Base-by-base conservation (phyloP, 2,797 vertebrate species). In the Trichosurus vulpecula region DNA sequence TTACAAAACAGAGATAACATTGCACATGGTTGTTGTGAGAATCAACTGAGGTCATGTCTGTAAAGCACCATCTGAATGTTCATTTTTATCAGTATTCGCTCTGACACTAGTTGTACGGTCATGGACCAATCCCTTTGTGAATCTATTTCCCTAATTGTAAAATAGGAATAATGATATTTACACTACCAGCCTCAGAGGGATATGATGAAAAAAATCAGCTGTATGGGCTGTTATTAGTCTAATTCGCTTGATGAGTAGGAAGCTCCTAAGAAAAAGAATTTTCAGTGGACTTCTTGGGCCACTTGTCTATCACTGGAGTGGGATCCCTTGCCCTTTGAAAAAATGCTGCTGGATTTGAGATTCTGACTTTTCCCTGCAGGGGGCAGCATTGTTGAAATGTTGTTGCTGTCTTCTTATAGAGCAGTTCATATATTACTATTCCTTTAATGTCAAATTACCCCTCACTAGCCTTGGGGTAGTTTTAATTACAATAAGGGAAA, bases 301-400 rank as follows among this genome's bases (percentile, higher is more conserved):
- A 58, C 29, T 58, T 58, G 57, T 58, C 57, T 12, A 66, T 10
- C 31, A 66, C 19, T 41, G 61, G 16, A 81, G n/a, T 10, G 19
- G 19, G 19, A 81, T 25, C 66, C 19, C n/a, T 41, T 81, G 19
- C 12, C 66, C n/a, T 81, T 47, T 47, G n/a, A 47, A 47, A 74
- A 81, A 25, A 81, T 81, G 22, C 9, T 0, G 12, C 90, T 54
- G 11, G 52, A 90, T 2, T 11, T 94, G 89, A 90, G 9, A 93
- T 98, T 96, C 93, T 61, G 91, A 51, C 54, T 95, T 92, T 95
- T 51, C 54, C 93, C 98, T 95, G 96, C 90, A 97, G 98, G 90
- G 95, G 97, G 97, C 97, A 98, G 97, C 94, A 96, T 97, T 97
- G 97, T 47, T 53, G 93, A 98, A 97, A 90, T 29, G 4, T 97